Evolutionary conservation across 2,888 invertebrate species (phyloP), one percentile per base, ranked within the genome.

Genomic region (Mechanitis mazaeus): DNA sequence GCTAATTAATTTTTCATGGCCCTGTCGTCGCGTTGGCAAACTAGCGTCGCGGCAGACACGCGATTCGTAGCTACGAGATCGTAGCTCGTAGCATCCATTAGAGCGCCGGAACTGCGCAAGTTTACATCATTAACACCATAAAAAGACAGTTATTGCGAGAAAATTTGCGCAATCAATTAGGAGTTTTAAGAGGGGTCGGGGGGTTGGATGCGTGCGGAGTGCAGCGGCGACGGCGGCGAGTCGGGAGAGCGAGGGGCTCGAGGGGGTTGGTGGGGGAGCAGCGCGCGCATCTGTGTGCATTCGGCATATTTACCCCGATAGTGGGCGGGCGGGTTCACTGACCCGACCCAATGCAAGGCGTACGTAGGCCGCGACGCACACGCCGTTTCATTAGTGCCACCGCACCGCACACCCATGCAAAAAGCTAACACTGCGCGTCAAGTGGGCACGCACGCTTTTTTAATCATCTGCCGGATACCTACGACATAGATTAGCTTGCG

Each of bases 261-360:
- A 63, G 65, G 67, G 67, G 68, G 65, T 53, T 54, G 66, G 62
- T 58, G 47, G 72, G 71, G 75, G 76, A 77, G 78, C 85, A 84
- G 88, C 87, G 88, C 88, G 89, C 88, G 90, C 84, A 85, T 86
- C 87, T 87, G 87, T 88, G 89, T 88, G 89, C 90, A 90, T 88
- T 89, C 88, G 89, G 89, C 88, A 88, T 89, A 89, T 90, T 90
- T 90, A 88, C 88, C 88, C 87, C 85, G 86, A 87, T 87, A 84
- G 86, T 84, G 85, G 87, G 85, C 86, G 88, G 86, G 83, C 81
- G 85, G 84, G 87, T 81, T 88, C 88, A 85, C 79, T 85, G 87
- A 87, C 89, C 85, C 87, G 87, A 87, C 85, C 88, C 88, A 86
- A 87, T 90, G 90, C 84, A 84, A 85, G 90, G 81, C 85, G 85